A percentile compares a stretch with the other conserved stretches of the same genome.
phyloP scores from a whole-genome alignment of 1,140 invertebrate genomes.

The Matsumurasca onukii region DNA sequence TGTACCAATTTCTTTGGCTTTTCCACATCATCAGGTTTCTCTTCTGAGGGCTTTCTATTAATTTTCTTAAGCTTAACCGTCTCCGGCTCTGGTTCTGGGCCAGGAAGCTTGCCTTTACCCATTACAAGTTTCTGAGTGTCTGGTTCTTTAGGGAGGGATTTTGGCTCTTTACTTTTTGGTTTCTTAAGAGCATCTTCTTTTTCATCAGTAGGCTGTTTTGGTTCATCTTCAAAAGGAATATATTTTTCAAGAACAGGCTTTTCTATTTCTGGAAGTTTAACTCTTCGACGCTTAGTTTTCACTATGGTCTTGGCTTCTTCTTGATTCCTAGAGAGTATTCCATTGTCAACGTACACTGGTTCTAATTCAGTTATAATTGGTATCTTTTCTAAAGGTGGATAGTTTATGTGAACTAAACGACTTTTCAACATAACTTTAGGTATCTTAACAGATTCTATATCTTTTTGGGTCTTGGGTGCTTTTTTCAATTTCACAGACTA shows the following conservation, averaged over 20 bases:
- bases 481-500: slow-evolving; percentile 65
- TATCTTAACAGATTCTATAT: slow-evolving; percentile 51
- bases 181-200: slow-evolving; percentile 42
- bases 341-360: slow-evolving; percentile 53
- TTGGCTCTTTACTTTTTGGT: slow-evolving; percentile 40
- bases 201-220: slow-evolving; percentile 44
- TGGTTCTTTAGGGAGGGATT: slow-evolving; percentile 49
- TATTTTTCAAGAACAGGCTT: slow-evolving; percentile 45
- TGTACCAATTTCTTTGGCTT: slow-evolving; percentile 42
- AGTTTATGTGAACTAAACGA: slow-evolving; percentile 55
- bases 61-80: slow-evolving; percentile 38
- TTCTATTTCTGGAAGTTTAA: slow-evolving; percentile 49
- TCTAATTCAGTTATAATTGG: slow-evolving; percentile 42
- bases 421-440: slow-evolving; percentile 67
- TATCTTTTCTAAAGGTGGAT: slow-evolving; percentile 48
- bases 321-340: slow-evolving; percentile 66
- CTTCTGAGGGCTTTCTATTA: slow-evolving; percentile 30
- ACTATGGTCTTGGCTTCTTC: slow-evolving; percentile 63
- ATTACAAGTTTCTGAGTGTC: slow-evolving; percentile 43
- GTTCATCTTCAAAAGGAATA: not conserved
- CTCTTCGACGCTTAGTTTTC: slow-evolving; percentile 56
- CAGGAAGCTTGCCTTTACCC: slow-evolving; percentile 41
- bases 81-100: slow-evolving; percentile 39
- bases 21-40: slow-evolving; percentile 38
- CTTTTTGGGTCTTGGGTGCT: slow-evolving; percentile 51